phyloP scores from a whole-genome alignment of 2,888 invertebrate species.

The Phaedon cochleariae region DNA sequence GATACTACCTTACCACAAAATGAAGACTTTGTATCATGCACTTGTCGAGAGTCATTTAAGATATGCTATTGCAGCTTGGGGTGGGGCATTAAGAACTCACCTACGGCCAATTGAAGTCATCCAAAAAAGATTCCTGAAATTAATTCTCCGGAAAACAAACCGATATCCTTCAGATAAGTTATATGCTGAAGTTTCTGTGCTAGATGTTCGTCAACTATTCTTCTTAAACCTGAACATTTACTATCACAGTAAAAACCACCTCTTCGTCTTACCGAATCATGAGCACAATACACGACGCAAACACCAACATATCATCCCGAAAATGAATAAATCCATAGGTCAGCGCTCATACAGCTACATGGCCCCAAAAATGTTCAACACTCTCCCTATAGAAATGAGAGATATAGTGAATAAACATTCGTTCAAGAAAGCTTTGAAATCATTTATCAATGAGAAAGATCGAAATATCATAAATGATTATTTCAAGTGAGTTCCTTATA shows the following conservation, averaged over 20 bases:
- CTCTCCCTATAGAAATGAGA: neutral
- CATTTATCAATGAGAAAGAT: neutral
- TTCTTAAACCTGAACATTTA: neutral
- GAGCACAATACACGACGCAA: neutral
- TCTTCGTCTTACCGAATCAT: neutral
- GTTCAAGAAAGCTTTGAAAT: neutral
- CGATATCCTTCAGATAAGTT: neutral
- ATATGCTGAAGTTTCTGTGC: neutral
- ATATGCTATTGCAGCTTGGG: no score
- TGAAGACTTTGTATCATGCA: no score
- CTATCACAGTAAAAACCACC: neutral
- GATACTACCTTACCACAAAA: no score
- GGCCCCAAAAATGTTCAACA: neutral
- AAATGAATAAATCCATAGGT: neutral
- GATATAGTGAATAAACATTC: neutral
- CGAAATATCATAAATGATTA: neutral
- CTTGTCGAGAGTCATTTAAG: no score
- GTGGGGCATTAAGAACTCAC: no score
- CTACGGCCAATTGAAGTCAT: no score
- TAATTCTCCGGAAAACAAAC: neutral
- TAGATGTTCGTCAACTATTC: neutral
- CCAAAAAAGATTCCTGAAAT: no score
- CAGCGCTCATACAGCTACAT: neutral
- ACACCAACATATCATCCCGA: neutral
- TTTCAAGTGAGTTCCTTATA: constrained; percentile 6